Percentiles rank a stretch among this genome's conserved stretches.
Conservation (phyloP, 37 sponge, comb jelly and placozoan genomes). For the Eunapius fragilis region DNA sequence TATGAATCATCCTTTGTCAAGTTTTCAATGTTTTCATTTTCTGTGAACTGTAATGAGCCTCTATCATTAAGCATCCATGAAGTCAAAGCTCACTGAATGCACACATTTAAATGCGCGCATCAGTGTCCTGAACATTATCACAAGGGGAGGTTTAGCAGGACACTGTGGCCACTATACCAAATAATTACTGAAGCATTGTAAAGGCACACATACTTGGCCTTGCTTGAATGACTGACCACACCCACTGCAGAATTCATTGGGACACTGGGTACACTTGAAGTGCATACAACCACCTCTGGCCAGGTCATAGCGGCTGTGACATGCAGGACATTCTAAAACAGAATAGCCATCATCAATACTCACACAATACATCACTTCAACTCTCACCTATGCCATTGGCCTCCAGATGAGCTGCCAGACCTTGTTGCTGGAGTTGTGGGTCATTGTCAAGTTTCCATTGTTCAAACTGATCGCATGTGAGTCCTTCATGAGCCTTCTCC, state of each 20-base stretch:
- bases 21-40: too few relatives aligned
- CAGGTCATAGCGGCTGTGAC: constrained; percentile 81
- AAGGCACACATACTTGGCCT: not conserved
- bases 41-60: too few relatives aligned
- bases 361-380: not conserved
- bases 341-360: not conserved
- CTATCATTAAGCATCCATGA: too few relatives aligned
- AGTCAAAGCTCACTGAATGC: too few relatives aligned
- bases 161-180: too few relatives aligned
- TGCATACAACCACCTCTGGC: constrained; percentile 95
- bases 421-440: constrained; percentile 76
- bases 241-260: constrained; percentile 94
- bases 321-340: constrained; percentile 83
- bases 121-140: too few relatives aligned
- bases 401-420: constrained; percentile 84
- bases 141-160: too few relatives aligned
- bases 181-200: not conserved
- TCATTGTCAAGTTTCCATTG: constrained; percentile 89
- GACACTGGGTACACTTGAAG: constrained; percentile 88
- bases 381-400: constrained; percentile 85
- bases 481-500: constrained; percentile 76
- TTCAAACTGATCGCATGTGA: constrained; percentile 75
- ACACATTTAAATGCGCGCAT: too few relatives aligned
- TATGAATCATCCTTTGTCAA: too few relatives aligned
- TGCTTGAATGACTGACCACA: constrained; percentile 79